A percentile compares a stretch with the other conserved stretches of the same genome.
phyloP scores from a whole-genome alignment of 2,797 vertebrate genomes.

The Hypotaenidia philippensis region DNA sequence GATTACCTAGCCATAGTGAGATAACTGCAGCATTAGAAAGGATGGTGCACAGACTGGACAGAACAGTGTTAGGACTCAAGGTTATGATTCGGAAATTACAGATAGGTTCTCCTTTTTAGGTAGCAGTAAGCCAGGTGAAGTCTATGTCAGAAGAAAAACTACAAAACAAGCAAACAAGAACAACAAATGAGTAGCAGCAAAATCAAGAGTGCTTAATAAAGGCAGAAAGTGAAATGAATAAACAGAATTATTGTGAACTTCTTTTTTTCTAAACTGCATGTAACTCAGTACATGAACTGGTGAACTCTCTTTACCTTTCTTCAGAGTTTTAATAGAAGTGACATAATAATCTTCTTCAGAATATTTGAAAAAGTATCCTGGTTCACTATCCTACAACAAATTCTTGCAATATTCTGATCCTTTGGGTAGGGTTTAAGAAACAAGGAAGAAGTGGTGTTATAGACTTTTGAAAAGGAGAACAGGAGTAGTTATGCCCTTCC shows the following conservation, averaged over 20 bases:
- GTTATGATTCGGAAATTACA: constrained; percentile 19
- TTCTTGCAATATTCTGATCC: neutral
- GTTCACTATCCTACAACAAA: neutral
- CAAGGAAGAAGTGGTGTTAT: neutral
- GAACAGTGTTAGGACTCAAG: constrained; percentile 15
- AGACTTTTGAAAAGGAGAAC: neutral
- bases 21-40: constrained; percentile 26
- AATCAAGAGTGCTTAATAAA: neutral
- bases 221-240: neutral
- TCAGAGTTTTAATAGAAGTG: neutral
- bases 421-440: neutral
- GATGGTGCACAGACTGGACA: neutral
- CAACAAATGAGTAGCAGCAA: neutral
- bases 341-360: neutral
- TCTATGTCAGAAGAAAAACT: neutral
- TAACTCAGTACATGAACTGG: neutral
- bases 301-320: neutral
- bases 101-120: neutral
- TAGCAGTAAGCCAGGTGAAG: neutral
- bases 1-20: constrained; percentile 35
- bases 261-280: neutral
- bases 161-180: neutral
- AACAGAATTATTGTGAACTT: neutral
- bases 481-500: neutral
- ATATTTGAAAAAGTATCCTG: neutral